Evolutionary conservation across 1,140 invertebrate genomes (phyloP).

Genomic region (Lucilia sericata): DNA sequence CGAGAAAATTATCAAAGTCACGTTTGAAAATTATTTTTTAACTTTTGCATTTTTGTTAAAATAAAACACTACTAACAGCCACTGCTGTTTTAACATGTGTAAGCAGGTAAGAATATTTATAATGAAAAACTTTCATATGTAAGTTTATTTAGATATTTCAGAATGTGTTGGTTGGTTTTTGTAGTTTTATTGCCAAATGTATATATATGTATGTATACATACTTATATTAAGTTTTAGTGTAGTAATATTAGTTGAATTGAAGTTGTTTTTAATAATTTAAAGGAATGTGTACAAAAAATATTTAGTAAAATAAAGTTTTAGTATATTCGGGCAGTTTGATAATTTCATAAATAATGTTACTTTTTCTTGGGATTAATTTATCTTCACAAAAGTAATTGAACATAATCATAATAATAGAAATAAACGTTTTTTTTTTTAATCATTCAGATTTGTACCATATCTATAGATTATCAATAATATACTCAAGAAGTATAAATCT

Average conservation of each 20-base stretch:
- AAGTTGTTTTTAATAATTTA: neutral
- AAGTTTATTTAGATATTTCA: neutral
- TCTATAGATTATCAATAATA: too few species aligned
- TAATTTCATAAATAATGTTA: too few species aligned
- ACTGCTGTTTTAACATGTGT: neutral
- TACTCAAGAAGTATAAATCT: too few species aligned
- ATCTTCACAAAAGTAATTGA: too few species aligned
- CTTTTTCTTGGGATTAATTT: too few species aligned
- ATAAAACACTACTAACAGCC: neutral
- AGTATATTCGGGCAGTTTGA: too few species aligned
- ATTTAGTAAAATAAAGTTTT: neutral
- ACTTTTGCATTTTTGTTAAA: neutral
- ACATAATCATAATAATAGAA: too few species aligned
- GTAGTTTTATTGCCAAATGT: too few species aligned
- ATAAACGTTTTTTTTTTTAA: too few species aligned
- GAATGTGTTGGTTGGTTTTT: neutral
- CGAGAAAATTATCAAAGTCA: neutral
- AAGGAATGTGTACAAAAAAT: neutral
- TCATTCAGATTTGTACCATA: too few species aligned
- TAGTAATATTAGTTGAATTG: neutral
- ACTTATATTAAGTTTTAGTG: neutral
- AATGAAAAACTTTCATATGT: neutral
- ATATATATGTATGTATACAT: neutral
- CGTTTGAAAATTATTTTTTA: conserved; percentile 11
- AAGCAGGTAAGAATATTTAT: too few species aligned